Evolutionary conservation across 2,113 vertebrate species (phyloP), one percentile per base, ranked within the genome.

Genomic region (Eonycteris spelaea): DNA sequence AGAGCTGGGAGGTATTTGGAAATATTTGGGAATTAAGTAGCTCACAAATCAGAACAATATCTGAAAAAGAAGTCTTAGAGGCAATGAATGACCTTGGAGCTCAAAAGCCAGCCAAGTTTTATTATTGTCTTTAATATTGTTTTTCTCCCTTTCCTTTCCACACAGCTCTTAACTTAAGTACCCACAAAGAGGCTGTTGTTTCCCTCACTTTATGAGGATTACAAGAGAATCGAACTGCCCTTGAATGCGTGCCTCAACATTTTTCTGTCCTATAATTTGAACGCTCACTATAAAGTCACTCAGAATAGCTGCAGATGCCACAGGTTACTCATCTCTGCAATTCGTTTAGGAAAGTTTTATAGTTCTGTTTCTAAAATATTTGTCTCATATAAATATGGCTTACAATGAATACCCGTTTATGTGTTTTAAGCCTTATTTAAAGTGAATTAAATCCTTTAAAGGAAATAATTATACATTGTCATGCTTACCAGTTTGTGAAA

Each of bases 241-340:
- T 95, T 77, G 91, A 94, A 75, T 43, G 33, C 6, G 3, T 89
- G 63, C 45, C 67, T 93, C 8, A 43, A 94, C 88, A 80, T 77
- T 91, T 96, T 95, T 92, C 94, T 85, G 21, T 48, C 71, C 43
- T 93, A 12, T 82, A n/a, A 91, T 86, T 95, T 95, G 83, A 88
- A 68, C 45, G 70, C 45, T 94, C 63, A 77, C 57, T 77, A n/a
- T 92, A 88, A 96, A 92, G 75, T 43, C 70, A 71, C 95, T 94
- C 80, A 90, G 16, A 94, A 91, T 90, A 88, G 45, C 45, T 80
- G 95, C 40, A 57, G 57, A 73, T 85, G 77, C 35, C 59, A 90
- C 77, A 73, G 65, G 88, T 88, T 77, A 55, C 67, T 94, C 57
- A 40, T 91, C 40, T 68, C 67, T 55, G 18, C 59, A 77, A 73